phyloP scores from a whole-genome alignment of 2,888 invertebrate genomes.

The Spialia ferax region DNA sequence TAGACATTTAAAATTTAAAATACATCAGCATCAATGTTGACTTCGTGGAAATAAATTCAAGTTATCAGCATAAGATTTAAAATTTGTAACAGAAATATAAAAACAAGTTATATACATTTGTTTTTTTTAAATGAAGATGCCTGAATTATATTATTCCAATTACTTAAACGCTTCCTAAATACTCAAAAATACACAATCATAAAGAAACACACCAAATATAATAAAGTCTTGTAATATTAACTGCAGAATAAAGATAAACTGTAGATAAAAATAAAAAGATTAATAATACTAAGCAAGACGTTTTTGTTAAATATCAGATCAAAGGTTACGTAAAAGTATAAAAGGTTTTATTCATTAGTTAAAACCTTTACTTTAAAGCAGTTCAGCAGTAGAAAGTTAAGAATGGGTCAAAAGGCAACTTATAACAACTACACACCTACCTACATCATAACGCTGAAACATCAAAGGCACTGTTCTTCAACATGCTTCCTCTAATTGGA shows the following conservation, averaged over 20 bases:
- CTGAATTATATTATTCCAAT: too few species aligned
- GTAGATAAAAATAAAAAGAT: not conserved
- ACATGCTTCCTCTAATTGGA: constrained; percentile 23
- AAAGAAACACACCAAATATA: too few species aligned
- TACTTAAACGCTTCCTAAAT: too few species aligned
- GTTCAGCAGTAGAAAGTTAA: not conserved
- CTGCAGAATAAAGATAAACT: too few species aligned
- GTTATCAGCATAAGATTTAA: too few species aligned
- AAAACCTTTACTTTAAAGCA: not conserved
- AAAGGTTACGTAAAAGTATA: not conserved
- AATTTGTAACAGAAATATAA: too few species aligned
- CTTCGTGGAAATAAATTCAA: too few species aligned
- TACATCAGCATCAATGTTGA: too few species aligned
- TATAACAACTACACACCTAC: not conserved
- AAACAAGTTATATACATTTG: too few species aligned
- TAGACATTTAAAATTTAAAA: not conserved
- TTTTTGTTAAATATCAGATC: not conserved
- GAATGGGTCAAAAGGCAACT: constrained; percentile 22
- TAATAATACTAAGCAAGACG: not conserved
- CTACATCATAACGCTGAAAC: constrained; percentile 1
- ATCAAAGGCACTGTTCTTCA: constrained; percentile 2
- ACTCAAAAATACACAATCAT: too few species aligned
- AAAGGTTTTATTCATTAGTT: not conserved
- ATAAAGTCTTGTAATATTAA: too few species aligned
- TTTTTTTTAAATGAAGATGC: too few species aligned